Percentiles rank a stretch among this genome's conserved stretches.
Conservation (phyloP, 2,113 vertebrate species). For the Lycaon pictus region DNA sequence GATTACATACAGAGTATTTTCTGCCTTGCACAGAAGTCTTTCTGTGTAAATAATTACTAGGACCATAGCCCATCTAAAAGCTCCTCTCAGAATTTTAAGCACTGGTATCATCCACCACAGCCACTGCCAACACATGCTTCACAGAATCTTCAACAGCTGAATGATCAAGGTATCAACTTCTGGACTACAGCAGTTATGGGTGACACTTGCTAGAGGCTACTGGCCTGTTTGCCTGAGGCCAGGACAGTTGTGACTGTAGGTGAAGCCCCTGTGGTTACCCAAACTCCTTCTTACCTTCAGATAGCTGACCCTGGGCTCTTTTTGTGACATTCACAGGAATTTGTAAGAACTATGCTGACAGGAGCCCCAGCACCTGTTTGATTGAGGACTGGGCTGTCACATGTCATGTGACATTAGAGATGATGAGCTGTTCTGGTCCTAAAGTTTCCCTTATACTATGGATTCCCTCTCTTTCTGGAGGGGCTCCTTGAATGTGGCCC, state of each 20-base stretch:
- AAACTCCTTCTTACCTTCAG: background rate
- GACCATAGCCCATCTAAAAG: background rate
- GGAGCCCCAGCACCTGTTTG: conserved; percentile 30
- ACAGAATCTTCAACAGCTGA: conserved; percentile 65
- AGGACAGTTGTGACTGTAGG: conserved; percentile 69
- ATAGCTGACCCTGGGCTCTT: conserved; percentile 22
- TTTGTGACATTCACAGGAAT: background rate
- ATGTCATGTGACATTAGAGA: background rate
- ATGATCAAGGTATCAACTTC: conserved; percentile 42
- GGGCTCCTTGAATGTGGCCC: background rate
- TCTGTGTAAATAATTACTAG: background rate
- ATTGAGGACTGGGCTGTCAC: background rate
- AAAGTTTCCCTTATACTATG: background rate
- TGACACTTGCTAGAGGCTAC: conserved; percentile 17
- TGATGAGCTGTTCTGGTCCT: background rate
- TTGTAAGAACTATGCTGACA: background rate
- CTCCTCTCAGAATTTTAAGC: background rate
- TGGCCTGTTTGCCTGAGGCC: background rate
- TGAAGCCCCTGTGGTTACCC: conserved; percentile 53
- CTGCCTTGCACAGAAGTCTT: background rate
- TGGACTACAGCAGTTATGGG: background rate
- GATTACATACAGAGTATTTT: background rate
- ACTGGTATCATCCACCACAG: background rate
- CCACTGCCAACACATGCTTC: background rate
- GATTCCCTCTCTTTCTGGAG: background rate